A percentile compares a stretch with the other conserved stretches of the same genome.
Evolutionary conservation across 1,140 invertebrate genomes (phyloP).

Genomic region (Chymomyza costata): DNA sequence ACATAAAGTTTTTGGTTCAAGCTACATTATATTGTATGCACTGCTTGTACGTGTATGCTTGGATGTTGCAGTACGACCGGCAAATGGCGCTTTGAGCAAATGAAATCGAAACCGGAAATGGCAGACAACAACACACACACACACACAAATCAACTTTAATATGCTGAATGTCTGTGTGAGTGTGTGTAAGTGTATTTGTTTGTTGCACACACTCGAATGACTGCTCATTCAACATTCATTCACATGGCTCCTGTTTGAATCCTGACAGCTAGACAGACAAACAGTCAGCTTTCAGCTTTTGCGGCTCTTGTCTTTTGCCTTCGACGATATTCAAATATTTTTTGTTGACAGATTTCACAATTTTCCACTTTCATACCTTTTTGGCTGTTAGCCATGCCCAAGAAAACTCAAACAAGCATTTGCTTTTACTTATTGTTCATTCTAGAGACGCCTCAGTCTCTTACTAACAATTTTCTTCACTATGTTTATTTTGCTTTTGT

Average conservation of each 20-base stretch:
- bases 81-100: constrained; percentile 30
- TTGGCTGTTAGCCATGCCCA: constrained; percentile 33
- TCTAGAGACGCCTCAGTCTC: constrained; percentile 32
- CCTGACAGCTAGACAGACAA: constrained; percentile 6
- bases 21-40: no score
- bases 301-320: constrained; percentile 2
- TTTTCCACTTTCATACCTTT: constrained; percentile 60
- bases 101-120: constrained; percentile 56
- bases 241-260: constrained; percentile 35
- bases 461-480: constrained; percentile 10
- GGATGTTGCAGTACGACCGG: no score
- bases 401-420: constrained; percentile 12
- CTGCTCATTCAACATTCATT: constrained; percentile 59
- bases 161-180: no score
- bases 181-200: constrained; percentile 21
- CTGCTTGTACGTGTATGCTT: no score
- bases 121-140: constrained; percentile 8
- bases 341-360: constrained; percentile 62
- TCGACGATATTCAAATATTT: constrained; percentile 61
- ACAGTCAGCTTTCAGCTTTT: neutral
- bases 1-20: no score
- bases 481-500: constrained; percentile 5
- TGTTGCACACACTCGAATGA: constrained; percentile 47
- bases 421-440: constrained; percentile 58
- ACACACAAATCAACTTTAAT: no score